Evolutionary conservation across 2,797 vertebrate species (phyloP).

Genomic region (Danio albolineatus): DNA sequence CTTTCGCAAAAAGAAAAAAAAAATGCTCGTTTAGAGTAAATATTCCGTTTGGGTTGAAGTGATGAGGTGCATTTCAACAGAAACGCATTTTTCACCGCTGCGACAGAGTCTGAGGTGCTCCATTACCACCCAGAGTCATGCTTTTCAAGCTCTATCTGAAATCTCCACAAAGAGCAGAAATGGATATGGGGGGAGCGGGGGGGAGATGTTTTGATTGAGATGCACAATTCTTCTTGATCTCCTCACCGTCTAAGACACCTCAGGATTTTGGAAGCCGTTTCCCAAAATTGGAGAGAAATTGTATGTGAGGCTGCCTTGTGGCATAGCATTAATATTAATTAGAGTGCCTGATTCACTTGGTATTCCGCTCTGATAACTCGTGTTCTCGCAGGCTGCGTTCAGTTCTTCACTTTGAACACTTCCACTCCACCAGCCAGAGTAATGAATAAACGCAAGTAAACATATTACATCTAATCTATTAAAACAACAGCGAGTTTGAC

Average conservation of each 20-base stretch:
- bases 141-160: conserved; percentile 38
- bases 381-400: conserved; percentile 63
- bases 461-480: conserved; percentile 54
- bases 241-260: conserved; percentile 63
- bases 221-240: conserved; percentile 61
- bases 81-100: conserved; percentile 29
- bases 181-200: neutral
- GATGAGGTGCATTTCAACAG: conserved; percentile 7
- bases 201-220: conserved; percentile 64
- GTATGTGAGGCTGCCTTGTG: conserved; percentile 71
- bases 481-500: conserved; percentile 44
- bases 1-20: neutral
- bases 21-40: neutral
- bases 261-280: conserved; percentile 64
- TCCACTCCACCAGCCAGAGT: conserved; percentile 40
- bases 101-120: conserved; percentile 16
- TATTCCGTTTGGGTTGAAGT: conserved; percentile 9
- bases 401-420: conserved; percentile 59
- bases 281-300: conserved; percentile 71
- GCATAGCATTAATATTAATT: conserved; percentile 78
- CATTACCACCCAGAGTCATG: conserved; percentile 19
- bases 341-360: conserved; percentile 66
- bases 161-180: conserved; percentile 33
- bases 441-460: conserved; percentile 52
- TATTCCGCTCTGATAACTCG: conserved; percentile 65